Base-by-base conservation (phyloP, 2,113 vertebrate genomes). In the Myxocyprinus asiaticus region DNA sequence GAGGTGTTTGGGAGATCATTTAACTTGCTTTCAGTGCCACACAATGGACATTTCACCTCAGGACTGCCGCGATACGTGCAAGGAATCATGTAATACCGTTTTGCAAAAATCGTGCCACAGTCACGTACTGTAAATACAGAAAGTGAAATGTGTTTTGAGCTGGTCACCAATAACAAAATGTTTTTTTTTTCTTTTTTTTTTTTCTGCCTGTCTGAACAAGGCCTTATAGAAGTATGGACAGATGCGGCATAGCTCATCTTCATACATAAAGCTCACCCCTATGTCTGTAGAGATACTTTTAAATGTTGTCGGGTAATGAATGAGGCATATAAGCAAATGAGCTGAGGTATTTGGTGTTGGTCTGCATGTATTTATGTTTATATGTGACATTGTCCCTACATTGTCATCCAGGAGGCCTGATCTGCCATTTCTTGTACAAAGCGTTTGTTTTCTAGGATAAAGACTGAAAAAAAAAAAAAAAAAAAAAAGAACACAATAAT, bases 361-460 rank as follows among this genome's bases (percentile, higher is more conserved):
- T 75, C 56, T 81, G 69, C 81, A 65, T 71, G 66, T 82, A 71
- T 82, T 47, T 76, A 63, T 85, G 50, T 67, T 59, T 63, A 55
- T 72, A 72, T 81, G 76, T 76, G 9, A 81, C 61, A 63, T 72
- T 77, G 61, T 56, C 58, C 22, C 58, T 8, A 62, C 48, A 63
- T 53, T 82, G 33, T 70, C 69, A 67, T 73, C 47, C 55, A 79
- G 76, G 69, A 64, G 56, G 45, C 61, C 64, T 81, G 69, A 56
- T 63, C 55, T 17, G 80, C 79, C 10, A 62, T 67, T 81, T 64
- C 48, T 47, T 85, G 75, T 88, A 64, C 53, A 76, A 77, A 80
- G 76, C 22, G 42, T 71, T 82, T 65, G 50, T 84, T 79, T 89
- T 85, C 77, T 90, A 76, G 80, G 77, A 72, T 66, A 81, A 85